These are phyloP conservation scores for Seladonia tumulorum DNA, from an alignment of 2,888 invertebrate genomes.

Conservation along the genomic window DNA sequence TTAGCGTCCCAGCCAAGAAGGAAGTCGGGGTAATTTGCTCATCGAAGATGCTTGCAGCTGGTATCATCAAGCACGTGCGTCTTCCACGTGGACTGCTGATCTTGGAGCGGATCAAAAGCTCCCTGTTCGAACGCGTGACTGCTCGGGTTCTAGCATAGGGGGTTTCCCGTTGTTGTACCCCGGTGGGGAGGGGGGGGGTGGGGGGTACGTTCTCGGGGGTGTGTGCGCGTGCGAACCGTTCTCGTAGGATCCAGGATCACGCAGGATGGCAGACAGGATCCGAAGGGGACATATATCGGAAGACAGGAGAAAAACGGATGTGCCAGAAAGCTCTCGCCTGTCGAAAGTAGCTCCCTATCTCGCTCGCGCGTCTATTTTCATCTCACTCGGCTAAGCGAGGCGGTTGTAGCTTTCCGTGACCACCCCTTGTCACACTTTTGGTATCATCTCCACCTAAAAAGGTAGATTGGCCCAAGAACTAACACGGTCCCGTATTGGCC, in stretches of 20 bases:
- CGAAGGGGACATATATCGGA: neutral
- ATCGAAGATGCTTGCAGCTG: conserved; percentile 45
- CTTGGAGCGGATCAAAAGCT: conserved; percentile 44
- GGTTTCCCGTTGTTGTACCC: neutral
- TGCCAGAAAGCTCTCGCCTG: conserved; percentile 47
- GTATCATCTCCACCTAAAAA: conserved; percentile 87
- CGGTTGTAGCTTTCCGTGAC: conserved; percentile 76
- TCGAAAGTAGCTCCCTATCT: conserved; percentile 45
- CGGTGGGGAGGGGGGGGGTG: too few species aligned
- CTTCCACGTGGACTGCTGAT: conserved; percentile 70
- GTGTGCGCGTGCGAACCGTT: too few species aligned
- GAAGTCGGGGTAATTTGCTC: conserved; percentile 25
- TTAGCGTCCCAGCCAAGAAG: neutral
- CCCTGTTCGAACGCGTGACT: conserved; percentile 11
- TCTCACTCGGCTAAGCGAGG: conserved; percentile 75
- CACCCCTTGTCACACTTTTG: conserved; percentile 83
- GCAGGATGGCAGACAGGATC: neutral
- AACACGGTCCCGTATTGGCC: conserved; percentile 85
- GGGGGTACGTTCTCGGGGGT: too few species aligned
- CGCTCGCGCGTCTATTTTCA: conserved; percentile 78
- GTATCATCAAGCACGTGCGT: conserved; percentile 69
- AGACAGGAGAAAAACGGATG: conserved; percentile 43
- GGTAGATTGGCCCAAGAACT: conserved; percentile 86
- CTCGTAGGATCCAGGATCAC: neutral
- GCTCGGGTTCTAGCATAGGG: neutral